phyloP scores from a whole-genome alignment of 2,888 invertebrate genomes.

The Tachina fera region DNA sequence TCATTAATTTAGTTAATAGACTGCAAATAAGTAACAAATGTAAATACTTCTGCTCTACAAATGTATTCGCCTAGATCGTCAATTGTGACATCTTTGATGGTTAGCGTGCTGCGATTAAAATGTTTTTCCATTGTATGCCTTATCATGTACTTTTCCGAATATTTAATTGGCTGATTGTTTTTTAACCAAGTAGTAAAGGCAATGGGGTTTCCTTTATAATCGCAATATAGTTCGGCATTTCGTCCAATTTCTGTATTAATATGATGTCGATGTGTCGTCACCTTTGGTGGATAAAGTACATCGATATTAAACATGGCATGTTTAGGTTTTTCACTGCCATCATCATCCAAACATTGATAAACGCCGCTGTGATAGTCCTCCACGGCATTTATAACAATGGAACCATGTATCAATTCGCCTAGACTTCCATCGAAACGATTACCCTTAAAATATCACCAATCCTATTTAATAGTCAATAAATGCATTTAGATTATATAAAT shows the following conservation, averaged over 20 bases:
- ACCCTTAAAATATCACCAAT: slow-evolving; percentile 74
- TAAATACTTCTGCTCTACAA: slow-evolving; percentile 85
- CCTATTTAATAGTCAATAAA: too few species aligned
- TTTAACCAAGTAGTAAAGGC: slow-evolving; percentile 78
- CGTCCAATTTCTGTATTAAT: slow-evolving; percentile 78
- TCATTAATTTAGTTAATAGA: neutral
- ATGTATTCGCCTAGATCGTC: slow-evolving; percentile 90
- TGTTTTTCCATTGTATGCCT: slow-evolving; percentile 82
- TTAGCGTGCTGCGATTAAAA: slow-evolving; percentile 84
- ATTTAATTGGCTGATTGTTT: slow-evolving; percentile 75
- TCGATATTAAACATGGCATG: slow-evolving; percentile 79
- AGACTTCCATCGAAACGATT: slow-evolving; percentile 74
- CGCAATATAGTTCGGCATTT: slow-evolving; percentile 79
- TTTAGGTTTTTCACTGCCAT: slow-evolving; percentile 76
- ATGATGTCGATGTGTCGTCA: slow-evolving; percentile 80
- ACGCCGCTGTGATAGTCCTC: slow-evolving; percentile 78
- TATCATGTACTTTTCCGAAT: slow-evolving; percentile 81
- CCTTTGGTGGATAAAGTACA: slow-evolving; percentile 79
- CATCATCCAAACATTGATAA: slow-evolving; percentile 81
- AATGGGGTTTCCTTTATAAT: slow-evolving; percentile 80
- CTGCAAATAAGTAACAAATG: neutral
- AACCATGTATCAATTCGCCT: slow-evolving; percentile 73
- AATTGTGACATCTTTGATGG: slow-evolving; percentile 86
- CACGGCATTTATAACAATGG: slow-evolving; percentile 76
- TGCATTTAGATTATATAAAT: neutral